Percentiles rank a stretch among this genome's conserved stretches.
Evolutionary conservation across 2,113 vertebrate genomes (phyloP).

Genomic region (Gnathonemus longibarbis): DNA sequence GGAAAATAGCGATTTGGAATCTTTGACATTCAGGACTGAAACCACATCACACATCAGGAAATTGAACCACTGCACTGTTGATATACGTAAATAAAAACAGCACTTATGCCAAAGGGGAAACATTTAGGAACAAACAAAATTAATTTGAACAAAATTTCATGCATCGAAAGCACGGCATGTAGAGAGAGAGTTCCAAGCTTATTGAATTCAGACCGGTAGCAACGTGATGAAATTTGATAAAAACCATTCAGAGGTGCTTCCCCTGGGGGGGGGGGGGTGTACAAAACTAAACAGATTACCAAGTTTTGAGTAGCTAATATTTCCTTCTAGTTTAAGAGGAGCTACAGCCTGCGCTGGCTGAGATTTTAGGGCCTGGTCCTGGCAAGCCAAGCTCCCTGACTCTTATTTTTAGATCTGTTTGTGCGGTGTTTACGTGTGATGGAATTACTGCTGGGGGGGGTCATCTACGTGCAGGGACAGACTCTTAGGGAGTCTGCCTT

Average conservation of each 20-base stretch:
- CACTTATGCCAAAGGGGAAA: background rate
- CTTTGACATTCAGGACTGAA: background rate
- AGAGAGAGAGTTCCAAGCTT: background rate
- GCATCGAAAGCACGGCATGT: background rate
- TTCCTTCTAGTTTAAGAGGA: background rate
- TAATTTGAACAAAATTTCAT: background rate
- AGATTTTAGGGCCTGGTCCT: background rate
- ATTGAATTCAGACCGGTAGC: background rate
- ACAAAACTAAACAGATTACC: background rate
- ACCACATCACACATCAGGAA: background rate
- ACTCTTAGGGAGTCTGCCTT: background rate
- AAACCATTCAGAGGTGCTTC: background rate
- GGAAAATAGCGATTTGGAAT: background rate
- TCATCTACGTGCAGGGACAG: background rate
- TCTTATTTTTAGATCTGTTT: conserved; percentile 6
- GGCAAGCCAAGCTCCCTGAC: background rate
- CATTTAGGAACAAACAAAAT: background rate
- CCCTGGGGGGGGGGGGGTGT: background rate
- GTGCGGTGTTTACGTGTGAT: background rate
- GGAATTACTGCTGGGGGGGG: background rate
- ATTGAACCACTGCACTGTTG: background rate
- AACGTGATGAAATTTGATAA: background rate
- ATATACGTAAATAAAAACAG: background rate
- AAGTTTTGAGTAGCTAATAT: background rate
- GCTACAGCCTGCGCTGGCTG: background rate